phyloP scores from a whole-genome alignment of 2,113 vertebrate species.

The Spea bombifrons region DNA sequence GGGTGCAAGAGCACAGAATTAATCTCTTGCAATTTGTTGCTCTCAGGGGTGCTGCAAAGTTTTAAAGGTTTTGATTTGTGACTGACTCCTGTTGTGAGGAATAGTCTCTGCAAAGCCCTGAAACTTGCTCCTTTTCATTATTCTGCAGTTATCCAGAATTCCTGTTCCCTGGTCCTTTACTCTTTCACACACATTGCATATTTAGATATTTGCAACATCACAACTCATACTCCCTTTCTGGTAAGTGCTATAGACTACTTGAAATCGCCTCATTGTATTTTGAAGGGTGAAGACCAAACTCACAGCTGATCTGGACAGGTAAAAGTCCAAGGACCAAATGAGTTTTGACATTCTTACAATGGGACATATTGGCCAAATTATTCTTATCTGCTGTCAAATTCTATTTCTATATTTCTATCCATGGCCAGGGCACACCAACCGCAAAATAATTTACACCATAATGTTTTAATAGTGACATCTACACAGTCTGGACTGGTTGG shows the following conservation, averaged over 20 bases:
- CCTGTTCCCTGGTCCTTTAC: background rate
- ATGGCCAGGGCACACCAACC: no score
- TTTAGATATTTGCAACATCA: background rate
- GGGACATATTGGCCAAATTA: no score
- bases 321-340: no score
- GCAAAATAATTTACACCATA: no score
- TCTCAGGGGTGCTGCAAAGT: slow-evolving; percentile 76
- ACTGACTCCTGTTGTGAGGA: slow-evolving; percentile 68
- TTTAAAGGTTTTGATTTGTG: slow-evolving; percentile 76
- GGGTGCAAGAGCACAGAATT: slow-evolving; percentile 76
- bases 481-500: no score
- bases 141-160: slow-evolving; percentile 14
- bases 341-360: no score
- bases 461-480: no score
- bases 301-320: no score
- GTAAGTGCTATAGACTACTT: background rate
- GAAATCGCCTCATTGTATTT: no score
- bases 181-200: background rate
- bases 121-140: slow-evolving; percentile 54
- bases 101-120: slow-evolving; percentile 57
- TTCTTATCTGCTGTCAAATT: no score
- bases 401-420: no score
- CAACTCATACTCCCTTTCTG: background rate
- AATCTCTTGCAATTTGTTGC: slow-evolving; percentile 81
- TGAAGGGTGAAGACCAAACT: no score